Percentiles rank a stretch among this genome's conserved stretches.
phyloP scores from a whole-genome alignment of 30 jellyfish, hydroid and myxozoan genomes.

The Phacellophora camtschatica region DNA sequence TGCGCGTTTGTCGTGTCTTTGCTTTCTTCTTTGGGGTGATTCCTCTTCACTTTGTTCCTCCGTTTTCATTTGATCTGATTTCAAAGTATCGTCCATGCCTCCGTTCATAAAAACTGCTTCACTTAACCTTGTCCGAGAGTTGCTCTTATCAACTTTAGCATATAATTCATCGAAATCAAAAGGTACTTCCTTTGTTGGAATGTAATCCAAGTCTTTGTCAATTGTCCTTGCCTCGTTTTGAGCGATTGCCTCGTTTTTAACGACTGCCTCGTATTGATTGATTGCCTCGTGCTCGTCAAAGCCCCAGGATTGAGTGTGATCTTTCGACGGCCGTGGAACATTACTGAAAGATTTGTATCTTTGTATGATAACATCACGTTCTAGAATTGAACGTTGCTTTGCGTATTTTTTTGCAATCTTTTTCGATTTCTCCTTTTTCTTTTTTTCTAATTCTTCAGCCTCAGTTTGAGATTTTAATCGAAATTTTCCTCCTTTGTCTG shows the following conservation, averaged over 20 bases:
- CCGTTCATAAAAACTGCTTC: background rate
- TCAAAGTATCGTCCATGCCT: background rate
- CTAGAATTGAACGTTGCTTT: constrained; percentile 67
- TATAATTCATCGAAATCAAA: constrained; percentile 30
- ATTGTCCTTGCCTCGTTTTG: no score
- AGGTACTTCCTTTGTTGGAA: constrained; percentile 44
- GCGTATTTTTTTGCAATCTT: constrained; percentile 40
- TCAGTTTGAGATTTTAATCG: constrained; percentile 55
- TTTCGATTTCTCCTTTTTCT: constrained; percentile 30
- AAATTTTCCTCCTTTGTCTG: constrained; percentile 70
- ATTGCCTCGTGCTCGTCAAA: background rate
- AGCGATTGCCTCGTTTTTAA: no score
- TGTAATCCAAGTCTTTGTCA: constrained; percentile 20
- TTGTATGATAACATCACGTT: constrained; percentile 56
- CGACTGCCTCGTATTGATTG: no score
- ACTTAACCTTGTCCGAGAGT: background rate
- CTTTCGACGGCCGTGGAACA: constrained; percentile 73
- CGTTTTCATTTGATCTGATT: background rate
- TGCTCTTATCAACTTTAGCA: constrained; percentile 61
- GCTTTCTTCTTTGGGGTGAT: no score
- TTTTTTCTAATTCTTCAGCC: constrained; percentile 55
- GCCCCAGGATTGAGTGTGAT: constrained; percentile 52
- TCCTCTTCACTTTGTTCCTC: no score
- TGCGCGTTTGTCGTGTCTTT: no score
- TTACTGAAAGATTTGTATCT: constrained; percentile 59